A percentile compares a stretch with the other conserved stretches of the same genome.
These are phyloP conservation scores for Sylvia atricapilla DNA, from an alignment of 2,113 vertebrate genomes.

Conservation along the genomic window DNA sequence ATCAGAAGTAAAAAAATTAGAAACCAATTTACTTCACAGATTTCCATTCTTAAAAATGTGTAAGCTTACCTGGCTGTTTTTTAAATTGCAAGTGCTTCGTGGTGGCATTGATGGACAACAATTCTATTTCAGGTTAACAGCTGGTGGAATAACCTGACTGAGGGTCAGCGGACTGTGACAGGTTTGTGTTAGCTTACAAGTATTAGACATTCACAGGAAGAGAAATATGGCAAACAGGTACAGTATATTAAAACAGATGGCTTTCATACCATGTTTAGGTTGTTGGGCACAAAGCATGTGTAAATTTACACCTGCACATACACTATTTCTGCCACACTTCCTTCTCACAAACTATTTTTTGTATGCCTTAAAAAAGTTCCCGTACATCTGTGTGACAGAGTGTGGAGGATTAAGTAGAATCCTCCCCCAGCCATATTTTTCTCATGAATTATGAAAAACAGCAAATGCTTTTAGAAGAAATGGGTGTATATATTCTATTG, in stretches of 20 bases:
- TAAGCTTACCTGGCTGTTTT: background rate
- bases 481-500: background rate
- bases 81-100: background rate
- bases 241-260: constrained; percentile 71
- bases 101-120: background rate
- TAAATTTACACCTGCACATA: constrained; percentile 1
- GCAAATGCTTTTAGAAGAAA: background rate
- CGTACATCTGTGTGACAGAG: background rate
- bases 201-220: constrained; percentile 81
- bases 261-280: constrained; percentile 45
- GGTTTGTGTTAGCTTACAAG: constrained; percentile 87
- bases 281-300: constrained; percentile 27
- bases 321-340: background rate
- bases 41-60: background rate
- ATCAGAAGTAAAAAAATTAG: background rate
- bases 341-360: background rate
- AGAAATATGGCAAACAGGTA: constrained; percentile 77
- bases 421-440: background rate
- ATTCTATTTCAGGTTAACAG: constrained; percentile 87
- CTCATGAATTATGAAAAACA: background rate
- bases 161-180: constrained; percentile 90
- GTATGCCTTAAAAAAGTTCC: background rate
- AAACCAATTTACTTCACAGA: background rate
- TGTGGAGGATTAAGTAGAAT: background rate
- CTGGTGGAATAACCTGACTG: constrained; percentile 94